Percentiles rank a stretch among this genome's conserved stretches.
Conservation (phyloP, 2,888 invertebrate genomes). For the Beris morrisii region DNA sequence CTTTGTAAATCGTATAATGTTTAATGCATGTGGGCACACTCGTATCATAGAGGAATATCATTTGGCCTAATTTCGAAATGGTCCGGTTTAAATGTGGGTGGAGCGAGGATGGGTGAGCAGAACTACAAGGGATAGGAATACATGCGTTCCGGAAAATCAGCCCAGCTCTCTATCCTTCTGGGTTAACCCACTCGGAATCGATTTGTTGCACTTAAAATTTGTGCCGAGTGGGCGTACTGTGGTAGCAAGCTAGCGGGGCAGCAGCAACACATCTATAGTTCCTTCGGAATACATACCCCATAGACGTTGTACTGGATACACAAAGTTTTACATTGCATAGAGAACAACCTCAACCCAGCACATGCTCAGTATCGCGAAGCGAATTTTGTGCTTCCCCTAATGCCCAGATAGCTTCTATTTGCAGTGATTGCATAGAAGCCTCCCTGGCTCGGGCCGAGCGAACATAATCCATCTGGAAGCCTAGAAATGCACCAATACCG, state of each 20-base stretch:
- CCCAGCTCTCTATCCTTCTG: background rate
- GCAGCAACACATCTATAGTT: background rate
- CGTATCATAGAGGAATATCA: no score
- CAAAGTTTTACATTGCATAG: background rate
- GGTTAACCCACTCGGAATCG: conserved; percentile 16
- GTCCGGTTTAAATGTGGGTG: conserved; percentile 13
- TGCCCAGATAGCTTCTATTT: conserved; percentile 9
- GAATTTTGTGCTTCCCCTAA: background rate
- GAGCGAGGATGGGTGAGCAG: conserved; percentile 19
- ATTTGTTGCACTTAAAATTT: conserved; percentile 31
- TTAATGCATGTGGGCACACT: no score
- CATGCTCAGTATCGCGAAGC: conserved; percentile 22
- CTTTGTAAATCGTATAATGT: no score
- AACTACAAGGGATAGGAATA: conserved; percentile 4
- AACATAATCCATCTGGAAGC: conserved; percentile 17
- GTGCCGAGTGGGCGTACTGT: conserved; percentile 24
- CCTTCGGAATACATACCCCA: background rate
- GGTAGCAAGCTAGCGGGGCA: background rate
- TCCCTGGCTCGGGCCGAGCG: background rate
- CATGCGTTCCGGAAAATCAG: conserved; percentile 4
- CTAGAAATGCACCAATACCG: conserved; percentile 26
- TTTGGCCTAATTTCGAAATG: conserved; percentile 25
- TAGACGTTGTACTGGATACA: background rate
- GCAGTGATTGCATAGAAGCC: conserved; percentile 11
- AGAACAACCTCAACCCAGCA: conserved; percentile 3